Percentiles rank a stretch among this genome's conserved stretches.
phyloP scores from a whole-genome alignment of 1,140 invertebrate species.

The Diplogasteroides magnus region DNA sequence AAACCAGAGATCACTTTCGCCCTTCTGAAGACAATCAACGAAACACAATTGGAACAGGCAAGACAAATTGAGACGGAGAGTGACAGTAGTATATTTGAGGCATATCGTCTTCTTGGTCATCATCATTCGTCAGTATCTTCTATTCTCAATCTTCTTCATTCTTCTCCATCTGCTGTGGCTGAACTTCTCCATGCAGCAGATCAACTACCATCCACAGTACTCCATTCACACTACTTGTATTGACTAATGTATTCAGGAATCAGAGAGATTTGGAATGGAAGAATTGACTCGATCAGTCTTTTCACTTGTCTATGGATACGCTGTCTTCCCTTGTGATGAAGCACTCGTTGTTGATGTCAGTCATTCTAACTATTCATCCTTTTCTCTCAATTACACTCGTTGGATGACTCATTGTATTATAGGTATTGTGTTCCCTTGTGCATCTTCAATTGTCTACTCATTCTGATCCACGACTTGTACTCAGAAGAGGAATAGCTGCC shows the following conservation, averaged over 20 bases:
- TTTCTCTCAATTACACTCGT: not conserved
- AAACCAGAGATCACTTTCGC: slow-evolving; percentile 71
- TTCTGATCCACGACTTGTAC: slow-evolving; percentile 69
- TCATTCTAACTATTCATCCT: no score
- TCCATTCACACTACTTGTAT: slow-evolving; percentile 39
- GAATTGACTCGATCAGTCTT: slow-evolving; percentile 69
- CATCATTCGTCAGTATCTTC: slow-evolving; percentile 39
- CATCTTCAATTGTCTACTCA: not conserved
- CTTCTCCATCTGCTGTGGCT: slow-evolving; percentile 43
- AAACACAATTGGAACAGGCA: slow-evolving; percentile 66
- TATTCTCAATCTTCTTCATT: slow-evolving; percentile 28
- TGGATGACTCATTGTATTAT: not conserved
- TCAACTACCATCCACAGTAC: slow-evolving; percentile 55
- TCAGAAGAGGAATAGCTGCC: slow-evolving; percentile 77
- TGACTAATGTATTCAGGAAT: slow-evolving; percentile 6
- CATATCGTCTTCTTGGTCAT: slow-evolving; percentile 70
- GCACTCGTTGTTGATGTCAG: slow-evolving; percentile 68
- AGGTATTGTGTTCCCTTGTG: not conserved
- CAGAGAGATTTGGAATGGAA: slow-evolving; percentile 49
- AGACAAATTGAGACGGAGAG: slow-evolving; percentile 61
- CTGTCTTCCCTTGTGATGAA: slow-evolving; percentile 75
- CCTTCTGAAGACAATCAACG: slow-evolving; percentile 71
- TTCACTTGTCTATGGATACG: slow-evolving; percentile 76
- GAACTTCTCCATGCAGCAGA: slow-evolving; percentile 42
- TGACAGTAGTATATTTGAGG: not conserved